Base-by-base conservation (phyloP, 2,888 invertebrate species). In the Chloroclystis v-ata region DNA sequence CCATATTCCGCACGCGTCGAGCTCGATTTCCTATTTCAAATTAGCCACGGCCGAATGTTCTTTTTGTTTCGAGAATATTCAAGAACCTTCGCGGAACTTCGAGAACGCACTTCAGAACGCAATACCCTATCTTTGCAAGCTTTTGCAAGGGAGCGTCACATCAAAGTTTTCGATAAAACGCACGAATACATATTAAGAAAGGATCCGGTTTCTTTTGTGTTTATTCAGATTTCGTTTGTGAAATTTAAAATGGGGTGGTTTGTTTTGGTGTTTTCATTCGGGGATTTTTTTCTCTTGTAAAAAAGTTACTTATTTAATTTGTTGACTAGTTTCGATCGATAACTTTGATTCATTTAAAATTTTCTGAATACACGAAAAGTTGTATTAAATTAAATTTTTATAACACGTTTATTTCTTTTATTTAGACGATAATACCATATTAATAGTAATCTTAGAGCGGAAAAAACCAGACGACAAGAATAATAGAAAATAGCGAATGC, bases 1-100 rank as follows among this genome's bases (percentile, higher is more conserved):
- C 66, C 58, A 68, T 77, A 83, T 83, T 82, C 83, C 56, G 67
- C 59, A 58, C 78, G 78, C 70, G 65, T 66, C 68, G 56, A 73
- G 74, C 78, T 82, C 82, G 80, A 84, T 85, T 84, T 83, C 80
- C 85, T 84, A 82, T 84, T 86, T 83, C 72, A 82, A 86, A 86
- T 86, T 86, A 86, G 83, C 84, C 67, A 79, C 80, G 81, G 82
- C 69, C 81, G 79, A 81, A 73, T 75, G 78, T 84, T 72, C 73
- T 82, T 81, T 82, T 85, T 86, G 84, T 84, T 84, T 84, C 75
- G 75, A 33, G 32, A 33, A 33, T 33, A 33, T 33, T 33, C 10
- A n/a, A 16, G 16, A 33, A 16, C 14, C n/a, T 33, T 33, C 10
- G 32, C 9, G 16, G 14, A 16, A 13, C 13, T 33, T 33, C 16